Evolutionary conservation across 2,888 invertebrate species (phyloP).

Genomic region (Adineta ricciae): DNA sequence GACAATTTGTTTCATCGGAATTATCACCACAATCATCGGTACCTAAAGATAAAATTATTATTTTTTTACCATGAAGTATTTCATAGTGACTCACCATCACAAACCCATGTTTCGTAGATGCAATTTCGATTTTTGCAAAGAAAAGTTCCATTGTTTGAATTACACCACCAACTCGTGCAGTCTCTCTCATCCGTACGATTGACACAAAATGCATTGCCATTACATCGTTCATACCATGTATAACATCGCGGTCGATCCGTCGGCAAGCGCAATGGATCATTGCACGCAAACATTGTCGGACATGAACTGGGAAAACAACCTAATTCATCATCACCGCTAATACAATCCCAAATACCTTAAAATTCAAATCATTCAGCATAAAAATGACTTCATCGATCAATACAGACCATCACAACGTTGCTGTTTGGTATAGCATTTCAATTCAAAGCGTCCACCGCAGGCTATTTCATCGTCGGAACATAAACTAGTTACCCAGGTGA

Average conservation of each 20-base stretch:
- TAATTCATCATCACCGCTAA: slow-evolving; percentile 26
- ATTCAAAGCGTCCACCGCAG: slow-evolving; percentile 3
- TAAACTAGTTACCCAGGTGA: neutral
- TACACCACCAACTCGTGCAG: slow-evolving; percentile 44
- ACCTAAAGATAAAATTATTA: neutral
- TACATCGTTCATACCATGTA: slow-evolving; percentile 40
- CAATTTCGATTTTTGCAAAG: slow-evolving; percentile 51
- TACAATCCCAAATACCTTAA: slow-evolving; percentile 29
- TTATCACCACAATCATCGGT: slow-evolving; percentile 53
- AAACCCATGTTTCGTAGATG: slow-evolving; percentile 51
- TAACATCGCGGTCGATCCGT: slow-evolving; percentile 38
- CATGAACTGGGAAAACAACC: slow-evolving; percentile 21
- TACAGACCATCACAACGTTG: slow-evolving; percentile 10
- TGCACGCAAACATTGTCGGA: slow-evolving; percentile 6
- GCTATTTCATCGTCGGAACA: neutral
- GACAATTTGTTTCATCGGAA: slow-evolving; percentile 52
- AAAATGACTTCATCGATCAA: neutral
- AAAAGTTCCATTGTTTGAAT: slow-evolving; percentile 45
- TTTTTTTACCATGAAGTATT: neutral
- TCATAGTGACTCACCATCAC: slow-evolving; percentile 43
- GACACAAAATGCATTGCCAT: slow-evolving; percentile 41
- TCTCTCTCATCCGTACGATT: slow-evolving; percentile 42
- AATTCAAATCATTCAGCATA: neutral
- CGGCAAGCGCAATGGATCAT: neutral
- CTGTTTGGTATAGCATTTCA: neutral